Percentiles rank a stretch among this genome's conserved stretches.
Evolutionary conservation across 2,113 vertebrate species (phyloP).

Genomic region (Cyprinus carpio): DNA sequence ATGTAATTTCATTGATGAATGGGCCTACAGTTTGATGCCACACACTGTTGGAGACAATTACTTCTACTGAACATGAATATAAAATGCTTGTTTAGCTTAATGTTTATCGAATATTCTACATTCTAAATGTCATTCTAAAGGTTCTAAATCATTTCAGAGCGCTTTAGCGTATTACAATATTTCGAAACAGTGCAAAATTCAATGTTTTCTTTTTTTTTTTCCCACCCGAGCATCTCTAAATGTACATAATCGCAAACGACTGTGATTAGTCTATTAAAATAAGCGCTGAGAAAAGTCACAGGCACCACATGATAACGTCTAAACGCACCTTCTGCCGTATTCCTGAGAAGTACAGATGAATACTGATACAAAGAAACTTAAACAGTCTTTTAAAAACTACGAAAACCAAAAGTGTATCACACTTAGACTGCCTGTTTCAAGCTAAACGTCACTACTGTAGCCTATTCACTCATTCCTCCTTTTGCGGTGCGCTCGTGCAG

Average conservation of each 20-base stretch:
- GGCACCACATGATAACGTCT: background rate
- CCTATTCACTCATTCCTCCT: background rate
- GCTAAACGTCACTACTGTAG: background rate
- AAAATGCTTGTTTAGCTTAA: background rate
- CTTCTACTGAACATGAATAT: slow-evolving; percentile 19
- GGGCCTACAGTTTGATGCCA: slow-evolving; percentile 62
- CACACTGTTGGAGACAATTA: slow-evolving; percentile 69
- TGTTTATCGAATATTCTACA: background rate
- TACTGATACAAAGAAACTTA: background rate
- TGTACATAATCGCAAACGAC: background rate
- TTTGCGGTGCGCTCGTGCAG: slow-evolving; percentile 1
- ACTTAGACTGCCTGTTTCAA: background rate
- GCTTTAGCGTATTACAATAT: no score
- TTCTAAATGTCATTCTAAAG: background rate
- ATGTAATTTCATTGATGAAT: slow-evolving; percentile 74
- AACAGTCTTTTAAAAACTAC: background rate
- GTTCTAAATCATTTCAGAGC: background rate
- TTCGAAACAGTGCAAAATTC: background rate
- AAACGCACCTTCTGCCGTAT: no score
- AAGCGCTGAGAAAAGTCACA: slow-evolving; percentile 21
- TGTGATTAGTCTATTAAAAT: background rate
- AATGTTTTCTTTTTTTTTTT: background rate
- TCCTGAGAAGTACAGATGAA: background rate
- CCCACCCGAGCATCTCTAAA: background rate
- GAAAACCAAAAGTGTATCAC: background rate